Evolutionary conservation across 2,797 vertebrate genomes (phyloP).

Genomic region (Galaxias olidus): DNA sequence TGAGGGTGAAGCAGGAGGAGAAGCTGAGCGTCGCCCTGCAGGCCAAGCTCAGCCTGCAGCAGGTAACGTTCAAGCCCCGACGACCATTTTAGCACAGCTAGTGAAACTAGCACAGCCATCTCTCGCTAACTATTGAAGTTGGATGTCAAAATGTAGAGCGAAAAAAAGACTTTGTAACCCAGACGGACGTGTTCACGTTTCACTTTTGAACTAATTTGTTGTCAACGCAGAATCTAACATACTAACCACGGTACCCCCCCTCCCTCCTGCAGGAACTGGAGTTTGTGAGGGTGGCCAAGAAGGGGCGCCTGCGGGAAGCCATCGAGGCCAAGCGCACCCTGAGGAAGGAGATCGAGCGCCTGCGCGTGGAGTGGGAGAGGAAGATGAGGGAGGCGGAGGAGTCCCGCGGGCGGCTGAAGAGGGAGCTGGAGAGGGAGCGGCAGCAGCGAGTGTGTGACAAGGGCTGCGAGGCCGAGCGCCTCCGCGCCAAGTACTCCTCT

Average conservation of each 20-base stretch:
- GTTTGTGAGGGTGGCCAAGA: slow-evolving; percentile 94
- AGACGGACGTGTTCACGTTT: no score
- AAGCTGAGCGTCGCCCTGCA: slow-evolving; percentile 90
- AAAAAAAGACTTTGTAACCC: not conserved
- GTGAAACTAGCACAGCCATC: no score
- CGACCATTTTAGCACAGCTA: not conserved
- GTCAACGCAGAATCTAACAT: no score
- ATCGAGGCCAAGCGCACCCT: slow-evolving; percentile 93
- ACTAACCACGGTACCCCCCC: no score
- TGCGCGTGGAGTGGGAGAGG: slow-evolving; percentile 89
- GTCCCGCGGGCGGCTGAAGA: slow-evolving; percentile 84
- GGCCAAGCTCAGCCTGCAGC: slow-evolving; percentile 92
- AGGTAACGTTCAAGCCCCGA: slow-evolving; percentile 72
- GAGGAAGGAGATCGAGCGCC: slow-evolving; percentile 92
- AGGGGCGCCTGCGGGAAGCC: slow-evolving; percentile 92
- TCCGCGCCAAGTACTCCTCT: slow-evolving; percentile 89
- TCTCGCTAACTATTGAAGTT: no score
- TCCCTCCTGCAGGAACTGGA: slow-evolving; percentile 86
- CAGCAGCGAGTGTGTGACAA: slow-evolving; percentile 90
- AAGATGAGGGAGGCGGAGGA: slow-evolving; percentile 93
- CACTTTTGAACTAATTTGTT: no score
- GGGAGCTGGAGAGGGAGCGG: slow-evolving; percentile 88
- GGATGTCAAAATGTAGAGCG: not conserved
- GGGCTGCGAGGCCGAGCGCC: slow-evolving; percentile 87
- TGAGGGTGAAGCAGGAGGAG: slow-evolving; percentile 95